Percentiles rank a stretch among this genome's conserved stretches.
These are phyloP conservation scores for Malurus elegans DNA, from an alignment of 2,113 vertebrate species.

Conservation along the genomic window DNA sequence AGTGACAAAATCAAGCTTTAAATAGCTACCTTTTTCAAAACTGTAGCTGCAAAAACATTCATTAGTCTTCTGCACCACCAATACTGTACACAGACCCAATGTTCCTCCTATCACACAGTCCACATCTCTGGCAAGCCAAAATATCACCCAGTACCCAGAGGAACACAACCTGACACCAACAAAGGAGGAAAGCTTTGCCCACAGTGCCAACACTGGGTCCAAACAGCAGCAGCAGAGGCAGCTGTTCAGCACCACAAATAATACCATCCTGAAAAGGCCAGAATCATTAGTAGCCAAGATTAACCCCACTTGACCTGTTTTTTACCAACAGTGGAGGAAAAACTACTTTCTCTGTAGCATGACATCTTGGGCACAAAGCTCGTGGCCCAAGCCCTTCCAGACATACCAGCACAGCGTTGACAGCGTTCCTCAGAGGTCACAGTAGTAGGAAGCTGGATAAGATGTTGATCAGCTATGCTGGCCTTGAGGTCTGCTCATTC, in stretches of 20 bases:
- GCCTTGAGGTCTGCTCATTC: not conserved
- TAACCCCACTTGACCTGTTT: not conserved
- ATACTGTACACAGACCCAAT: not conserved
- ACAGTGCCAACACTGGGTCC: not conserved
- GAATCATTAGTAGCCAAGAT: not conserved
- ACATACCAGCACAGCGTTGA: not conserved
- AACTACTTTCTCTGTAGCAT: not conserved
- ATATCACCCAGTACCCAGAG: not conserved
- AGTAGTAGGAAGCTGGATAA: not conserved
- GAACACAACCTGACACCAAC: not conserved
- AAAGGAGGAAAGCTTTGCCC: not conserved
- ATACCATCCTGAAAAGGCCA: not conserved
- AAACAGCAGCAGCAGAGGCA: not conserved
- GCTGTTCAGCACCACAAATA: not conserved
- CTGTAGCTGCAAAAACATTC: not conserved
- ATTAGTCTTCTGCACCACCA: not conserved
- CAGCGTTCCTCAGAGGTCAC: not conserved
- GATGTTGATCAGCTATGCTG: not conserved
- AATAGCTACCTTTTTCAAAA: not conserved
- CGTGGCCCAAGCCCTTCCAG: not conserved
- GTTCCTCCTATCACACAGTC: not conserved
- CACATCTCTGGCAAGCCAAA: not conserved
- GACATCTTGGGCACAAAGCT: not conserved
- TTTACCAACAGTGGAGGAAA: not conserved
- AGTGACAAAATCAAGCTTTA: not conserved